Evolutionary conservation across 2,888 invertebrate genomes (phyloP), one percentile per base, ranked within the genome.

Genomic region (Diachrysia chrysitis): DNA sequence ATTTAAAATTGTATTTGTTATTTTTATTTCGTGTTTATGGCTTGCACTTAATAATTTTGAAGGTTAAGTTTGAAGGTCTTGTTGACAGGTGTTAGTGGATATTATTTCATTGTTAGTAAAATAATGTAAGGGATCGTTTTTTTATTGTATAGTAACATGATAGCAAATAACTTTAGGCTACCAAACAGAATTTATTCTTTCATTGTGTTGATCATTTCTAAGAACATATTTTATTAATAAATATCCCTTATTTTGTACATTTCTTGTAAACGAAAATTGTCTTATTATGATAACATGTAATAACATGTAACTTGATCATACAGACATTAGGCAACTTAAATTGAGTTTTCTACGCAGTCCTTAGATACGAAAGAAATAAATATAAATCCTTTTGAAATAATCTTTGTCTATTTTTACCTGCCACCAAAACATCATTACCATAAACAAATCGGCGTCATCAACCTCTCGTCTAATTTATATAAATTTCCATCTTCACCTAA

Each of bases 401-500:
- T 3, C 21, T 5, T 9, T 12, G 21, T 14, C 10, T 51, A 19
- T 51, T 14, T 21, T 21, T 10, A 21, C 21, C 21, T 51, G 3
- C 21, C 17, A 25, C 54, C 21, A 23, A 16, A 14, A 6, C 10
- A 57, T 7, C 6, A 57, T 60, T 69, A 37, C 12, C 51, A 71
- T 63, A 69, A 63, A 61, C 57, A 66, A 70, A 74, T 70, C 66
- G 68, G 61, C 62, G 17, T 56, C 54, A 73, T 69, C 66, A 66
- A 57, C 64, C 48, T 51, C 21, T 51, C n/a, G 42, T n/a, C 17
- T 46, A 81, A 76, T 84, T 62, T 69, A 66, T 83, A 84, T 86
- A 89, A 91, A 90, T 90, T 89, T 82, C 85, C 82, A 78, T 72
- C 76, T 71, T 66, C 79, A 74, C 76, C 62, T 66, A 32, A 70